phyloP scores from a whole-genome alignment of 2,113 vertebrate species.

The Callionymus lyra region DNA sequence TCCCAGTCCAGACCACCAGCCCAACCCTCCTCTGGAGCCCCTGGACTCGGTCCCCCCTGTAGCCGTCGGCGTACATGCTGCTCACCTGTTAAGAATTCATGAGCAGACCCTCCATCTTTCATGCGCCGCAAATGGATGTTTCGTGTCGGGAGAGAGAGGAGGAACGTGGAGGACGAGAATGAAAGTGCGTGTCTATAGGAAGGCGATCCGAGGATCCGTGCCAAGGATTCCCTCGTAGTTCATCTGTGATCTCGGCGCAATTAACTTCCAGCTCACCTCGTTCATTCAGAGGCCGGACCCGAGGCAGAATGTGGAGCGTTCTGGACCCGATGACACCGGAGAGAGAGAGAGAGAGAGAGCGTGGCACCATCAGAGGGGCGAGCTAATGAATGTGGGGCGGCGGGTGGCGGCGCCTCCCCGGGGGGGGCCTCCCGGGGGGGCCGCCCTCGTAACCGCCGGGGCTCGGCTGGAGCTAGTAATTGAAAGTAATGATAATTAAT shows the following conservation, averaged over 20 bases:
- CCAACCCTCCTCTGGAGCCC: conserved; percentile 6
- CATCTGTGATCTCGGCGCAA: conserved; percentile 32
- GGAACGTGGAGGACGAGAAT: conserved; percentile 15
- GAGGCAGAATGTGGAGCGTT: conserved; percentile 5
- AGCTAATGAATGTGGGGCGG: conserved; percentile 51
- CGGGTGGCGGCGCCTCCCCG: conserved; percentile 47
- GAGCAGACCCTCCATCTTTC: conserved; percentile 61
- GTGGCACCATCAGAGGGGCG: conserved; percentile 34
- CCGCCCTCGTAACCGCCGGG: conserved; percentile 54
- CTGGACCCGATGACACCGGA: conserved; percentile 17
- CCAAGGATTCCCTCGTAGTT: conserved; percentile 28
- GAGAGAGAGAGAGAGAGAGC: conserved; percentile 19
- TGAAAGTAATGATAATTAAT: conserved; percentile 75
- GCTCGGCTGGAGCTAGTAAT: conserved; percentile 61
- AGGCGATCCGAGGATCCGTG: conserved; percentile 11
- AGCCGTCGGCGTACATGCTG: conserved; percentile 29
- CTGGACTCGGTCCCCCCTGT: conserved; percentile 15
- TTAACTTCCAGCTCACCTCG: conserved; percentile 43
- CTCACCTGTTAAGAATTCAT: conserved; percentile 65
- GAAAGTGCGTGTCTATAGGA: background rate
- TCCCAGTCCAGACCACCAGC: background rate
- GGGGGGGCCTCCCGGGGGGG: conserved; percentile 54
- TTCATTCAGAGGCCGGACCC: conserved; percentile 17
- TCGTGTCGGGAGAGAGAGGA: conserved; percentile 45
- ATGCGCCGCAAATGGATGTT: conserved; percentile 61